Conservation (phyloP, 2,797 vertebrate genomes). For the Peromyscus aztecus region DNA sequence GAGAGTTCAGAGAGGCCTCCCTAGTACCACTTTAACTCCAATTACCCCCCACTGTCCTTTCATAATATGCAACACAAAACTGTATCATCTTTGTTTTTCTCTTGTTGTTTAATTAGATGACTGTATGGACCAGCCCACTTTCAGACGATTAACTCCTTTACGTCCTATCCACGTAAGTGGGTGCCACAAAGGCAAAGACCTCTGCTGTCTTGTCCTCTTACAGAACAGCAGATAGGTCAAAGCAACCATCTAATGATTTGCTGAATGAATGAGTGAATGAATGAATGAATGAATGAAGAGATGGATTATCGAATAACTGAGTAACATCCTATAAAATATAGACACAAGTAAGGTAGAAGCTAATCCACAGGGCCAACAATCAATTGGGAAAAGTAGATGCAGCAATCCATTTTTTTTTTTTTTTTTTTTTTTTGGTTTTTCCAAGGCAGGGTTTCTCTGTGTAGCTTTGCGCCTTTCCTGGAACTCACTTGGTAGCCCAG, state of each 20-base stretch:
- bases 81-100: not conserved
- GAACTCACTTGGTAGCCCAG: too few relatives aligned
- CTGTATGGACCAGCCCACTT: too few relatives aligned
- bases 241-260: not conserved
- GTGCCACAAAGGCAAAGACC: not conserved
- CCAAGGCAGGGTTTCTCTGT: too few relatives aligned
- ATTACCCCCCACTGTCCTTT: not conserved
- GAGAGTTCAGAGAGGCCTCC: not conserved
- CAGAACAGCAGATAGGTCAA: not conserved
- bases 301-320: not conserved
- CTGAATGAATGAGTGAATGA: not conserved
- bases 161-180: not conserved
- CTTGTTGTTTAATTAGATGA: not conserved
- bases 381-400: not conserved
- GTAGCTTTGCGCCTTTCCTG: too few relatives aligned
- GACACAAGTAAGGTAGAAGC: not conserved
- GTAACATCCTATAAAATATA: not conserved
- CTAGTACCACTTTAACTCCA: not conserved
- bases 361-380: not conserved
- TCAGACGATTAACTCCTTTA: not conserved
- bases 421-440: too few relatives aligned
- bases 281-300: not conserved
- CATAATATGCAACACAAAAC: not conserved
- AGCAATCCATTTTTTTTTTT: not conserved
- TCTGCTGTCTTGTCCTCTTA: not conserved